phyloP scores from a whole-genome alignment of 2,888 invertebrate species.

The Hirtodrosophila duncani region DNA sequence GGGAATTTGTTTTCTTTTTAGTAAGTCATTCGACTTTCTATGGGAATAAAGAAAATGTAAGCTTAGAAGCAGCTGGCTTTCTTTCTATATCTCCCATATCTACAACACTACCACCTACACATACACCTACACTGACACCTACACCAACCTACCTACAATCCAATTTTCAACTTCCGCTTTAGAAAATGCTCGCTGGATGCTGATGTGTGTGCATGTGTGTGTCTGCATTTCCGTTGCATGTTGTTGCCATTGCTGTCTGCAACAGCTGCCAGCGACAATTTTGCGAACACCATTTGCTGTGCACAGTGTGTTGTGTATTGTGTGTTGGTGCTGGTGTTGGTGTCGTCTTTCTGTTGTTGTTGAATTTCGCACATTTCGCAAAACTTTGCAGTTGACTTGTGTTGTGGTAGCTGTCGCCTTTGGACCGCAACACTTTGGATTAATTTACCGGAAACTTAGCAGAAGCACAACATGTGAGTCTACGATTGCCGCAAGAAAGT shows the following conservation, averaged over 20 bases:
- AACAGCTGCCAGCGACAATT: slow-evolving; percentile 43
- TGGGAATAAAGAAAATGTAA: no score
- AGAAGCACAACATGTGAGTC: slow-evolving; percentile 12
- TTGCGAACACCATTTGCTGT: slow-evolving; percentile 35
- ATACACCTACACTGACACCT: neutral
- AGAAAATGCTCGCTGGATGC: no score
- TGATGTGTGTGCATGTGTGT: no score
- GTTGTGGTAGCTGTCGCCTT: slow-evolving; percentile 34
- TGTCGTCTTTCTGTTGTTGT: slow-evolving; percentile 42
- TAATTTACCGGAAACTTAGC: slow-evolving; percentile 64
- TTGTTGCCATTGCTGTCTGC: slow-evolving; percentile 4
- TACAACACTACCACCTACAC: no score
- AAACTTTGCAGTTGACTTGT: slow-evolving; percentile 55
- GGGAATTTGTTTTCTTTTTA: no score
- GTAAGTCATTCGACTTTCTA: no score
- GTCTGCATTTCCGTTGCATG: slow-evolving; percentile 48
- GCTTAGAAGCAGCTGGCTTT: no score
- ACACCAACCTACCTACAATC: no score
- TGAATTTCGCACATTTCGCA: slow-evolving; percentile 44
- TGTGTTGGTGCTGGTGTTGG: slow-evolving; percentile 14
- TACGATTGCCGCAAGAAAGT: slow-evolving; percentile 23
- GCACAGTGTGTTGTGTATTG: no score
- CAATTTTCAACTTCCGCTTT: no score
- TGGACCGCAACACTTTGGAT: slow-evolving; percentile 54
- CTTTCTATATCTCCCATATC: no score